These are phyloP conservation scores for Bradypodion ventrale DNA, from an alignment of 2,797 vertebrate genomes.

Conservation along the genomic window DNA sequence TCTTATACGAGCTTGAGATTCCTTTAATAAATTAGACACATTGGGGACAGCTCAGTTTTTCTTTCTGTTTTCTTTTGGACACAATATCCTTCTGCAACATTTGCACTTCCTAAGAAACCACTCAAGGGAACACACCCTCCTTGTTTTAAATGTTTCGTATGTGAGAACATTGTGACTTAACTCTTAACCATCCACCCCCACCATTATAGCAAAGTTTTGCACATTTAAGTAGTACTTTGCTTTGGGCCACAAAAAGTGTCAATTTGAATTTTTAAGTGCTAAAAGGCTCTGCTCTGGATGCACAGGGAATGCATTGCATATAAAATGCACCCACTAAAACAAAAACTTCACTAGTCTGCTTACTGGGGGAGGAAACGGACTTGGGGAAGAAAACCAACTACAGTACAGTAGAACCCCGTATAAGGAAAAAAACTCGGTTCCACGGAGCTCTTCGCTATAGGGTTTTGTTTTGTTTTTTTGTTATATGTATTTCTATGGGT, in stretches of 20 bases:
- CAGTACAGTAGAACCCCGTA: no score
- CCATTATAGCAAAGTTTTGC: background rate
- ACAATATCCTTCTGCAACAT: background rate
- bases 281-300: background rate
- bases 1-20: slow-evolving; percentile 1
- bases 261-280: background rate
- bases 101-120: slow-evolving; percentile 13
- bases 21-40: background rate
- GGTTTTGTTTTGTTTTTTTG: no score
- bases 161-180: slow-evolving; percentile 6
- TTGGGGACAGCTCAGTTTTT: slow-evolving; percentile 5
- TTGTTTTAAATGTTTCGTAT: background rate
- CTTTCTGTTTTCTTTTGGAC: slow-evolving; percentile 19
- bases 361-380: no score
- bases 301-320: no score
- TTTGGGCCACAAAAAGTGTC: background rate
- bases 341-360: background rate
- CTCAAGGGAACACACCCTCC: background rate
- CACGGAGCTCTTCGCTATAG: no score
- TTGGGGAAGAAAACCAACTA: background rate
- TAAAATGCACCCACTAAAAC: no score
- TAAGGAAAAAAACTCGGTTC: no score
- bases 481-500: no score
- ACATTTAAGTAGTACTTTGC: background rate
- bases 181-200: slow-evolving; percentile 2